Conservation (phyloP, 2,888 invertebrate species). For the Tipula vernalis region DNA sequence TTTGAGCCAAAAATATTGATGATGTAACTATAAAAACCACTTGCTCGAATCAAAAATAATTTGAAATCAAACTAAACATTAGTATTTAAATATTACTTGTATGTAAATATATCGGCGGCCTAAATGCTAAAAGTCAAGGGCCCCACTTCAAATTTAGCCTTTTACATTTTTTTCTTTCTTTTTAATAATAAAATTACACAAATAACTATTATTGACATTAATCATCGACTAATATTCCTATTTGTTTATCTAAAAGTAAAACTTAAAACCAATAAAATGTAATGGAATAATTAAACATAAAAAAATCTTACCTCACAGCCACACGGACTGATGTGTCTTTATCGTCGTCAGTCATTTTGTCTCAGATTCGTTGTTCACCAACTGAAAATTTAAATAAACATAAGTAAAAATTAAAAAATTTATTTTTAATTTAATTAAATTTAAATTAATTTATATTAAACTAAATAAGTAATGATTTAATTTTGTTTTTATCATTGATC, state of each 20-base stretch:
- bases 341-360: slow-evolving; percentile 10
- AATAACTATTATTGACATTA: not conserved
- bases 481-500: not conserved
- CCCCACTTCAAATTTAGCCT: not conserved
- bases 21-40: too few relatives aligned
- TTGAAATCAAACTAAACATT: too few relatives aligned
- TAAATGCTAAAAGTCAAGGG: not conserved
- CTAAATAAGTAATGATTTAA: not conserved
- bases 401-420: not conserved
- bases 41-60: too few relatives aligned
- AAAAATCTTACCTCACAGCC: slow-evolving; percentile 7
- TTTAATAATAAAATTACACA: not conserved
- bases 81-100: not conserved
- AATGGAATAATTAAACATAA: not conserved
- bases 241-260: not conserved
- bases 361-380: not conserved
- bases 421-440: not conserved
- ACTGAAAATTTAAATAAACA: not conserved
- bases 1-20: too few relatives aligned
- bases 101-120: not conserved
- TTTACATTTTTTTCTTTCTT: not conserved
- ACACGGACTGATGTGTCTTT: slow-evolving; percentile 9
- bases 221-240: not conserved
- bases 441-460: not conserved
- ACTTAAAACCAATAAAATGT: not conserved